These are phyloP conservation scores for Trissolcus brochymenae DNA, from an alignment of 2,888 invertebrate species.

Conservation along the genomic window DNA sequence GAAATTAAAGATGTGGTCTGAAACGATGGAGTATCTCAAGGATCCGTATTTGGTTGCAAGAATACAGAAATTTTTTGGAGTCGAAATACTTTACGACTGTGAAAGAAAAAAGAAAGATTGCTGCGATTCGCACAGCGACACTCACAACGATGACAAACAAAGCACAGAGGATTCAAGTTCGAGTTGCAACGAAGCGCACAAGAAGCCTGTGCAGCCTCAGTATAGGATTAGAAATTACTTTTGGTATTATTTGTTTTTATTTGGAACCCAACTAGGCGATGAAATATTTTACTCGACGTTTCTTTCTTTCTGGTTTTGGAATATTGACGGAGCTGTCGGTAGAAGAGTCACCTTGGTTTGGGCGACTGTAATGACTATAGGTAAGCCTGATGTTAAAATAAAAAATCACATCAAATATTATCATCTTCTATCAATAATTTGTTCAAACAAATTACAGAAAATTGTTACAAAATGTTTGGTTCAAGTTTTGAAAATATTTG, in stretches of 20 bases:
- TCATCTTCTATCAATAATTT: not conserved
- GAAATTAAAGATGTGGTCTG: constrained; percentile 61
- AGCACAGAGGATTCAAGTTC: constrained; percentile 36
- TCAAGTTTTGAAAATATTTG: not conserved
- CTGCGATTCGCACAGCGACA: constrained; percentile 10
- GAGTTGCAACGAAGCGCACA: constrained; percentile 75
- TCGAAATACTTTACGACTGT: constrained; percentile 76
- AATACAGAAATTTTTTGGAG: constrained; percentile 88
- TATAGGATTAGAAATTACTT: constrained; percentile 83
- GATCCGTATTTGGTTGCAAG: constrained; percentile 86
- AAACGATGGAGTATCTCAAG: constrained; percentile 82
- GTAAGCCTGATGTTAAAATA: constrained; percentile 78
- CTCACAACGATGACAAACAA: constrained; percentile 65
- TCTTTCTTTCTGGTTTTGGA: constrained; percentile 97
- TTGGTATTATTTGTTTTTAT: constrained; percentile 89
- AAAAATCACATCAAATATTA: too few species aligned
- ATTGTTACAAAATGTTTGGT: not conserved
- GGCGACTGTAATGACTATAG: constrained; percentile 90
- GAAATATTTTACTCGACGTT: constrained; percentile 94
- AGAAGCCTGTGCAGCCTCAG: constrained; percentile 73
- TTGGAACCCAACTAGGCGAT: constrained; percentile 92
- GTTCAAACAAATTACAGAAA: not conserved
- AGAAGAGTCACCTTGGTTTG: constrained; percentile 89
- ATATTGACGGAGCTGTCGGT: constrained; percentile 91
- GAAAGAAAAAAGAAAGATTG: constrained; percentile 20